Evolutionary conservation across 1,140 invertebrate species (phyloP), one percentile per base, ranked within the genome.

Genomic region (Oncopodura yosiiana): DNA sequence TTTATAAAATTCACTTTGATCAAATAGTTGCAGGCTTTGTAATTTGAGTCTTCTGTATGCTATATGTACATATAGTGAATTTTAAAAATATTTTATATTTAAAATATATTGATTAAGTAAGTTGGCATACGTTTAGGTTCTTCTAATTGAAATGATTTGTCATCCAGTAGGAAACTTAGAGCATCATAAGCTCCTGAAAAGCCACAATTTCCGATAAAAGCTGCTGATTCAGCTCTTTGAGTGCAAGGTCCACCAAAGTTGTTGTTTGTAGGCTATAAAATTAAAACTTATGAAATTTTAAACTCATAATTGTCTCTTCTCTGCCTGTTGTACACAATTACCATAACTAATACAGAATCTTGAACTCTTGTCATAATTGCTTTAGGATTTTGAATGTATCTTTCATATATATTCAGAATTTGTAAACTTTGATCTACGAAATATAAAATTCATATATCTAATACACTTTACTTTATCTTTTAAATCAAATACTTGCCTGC

Each of bases 141-240:
- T 37, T 29, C 3, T 24, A 51, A 27, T 12, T 5, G 3, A n/a
- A n/a, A n/a, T n/a, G n/a, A n/a, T n/a, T n/a, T n/a, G 16, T 51
- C 41, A 36, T 32, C 54, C 8, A 56, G 16, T 1, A 56, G 30
- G 18, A 56, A 56, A 12, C 30, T 50, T 12, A 56, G 14, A 16
- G 39, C 32, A 32, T 56, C 54, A 21, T 27, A 44, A 9, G 54
- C 54, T 26, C 46, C 54, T 8, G 54, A 56, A 44, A 50, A 56
- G 14, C 54, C 54, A 38, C 54, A 56, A 29, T 56, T 56, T 44
- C 48, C 54, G 12, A 56, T 21, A 21, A 44, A 56, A 1, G 34
- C 41, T 4, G 27, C 44, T 0, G 32, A n/a, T 8, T 44, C 38
- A 18, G 46, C 49, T 2, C 24, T 11, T 30, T 37, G 3, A 5